phyloP scores from a whole-genome alignment of 2,888 invertebrate genomes.

The Harpagoxenus sublaevis region DNA sequence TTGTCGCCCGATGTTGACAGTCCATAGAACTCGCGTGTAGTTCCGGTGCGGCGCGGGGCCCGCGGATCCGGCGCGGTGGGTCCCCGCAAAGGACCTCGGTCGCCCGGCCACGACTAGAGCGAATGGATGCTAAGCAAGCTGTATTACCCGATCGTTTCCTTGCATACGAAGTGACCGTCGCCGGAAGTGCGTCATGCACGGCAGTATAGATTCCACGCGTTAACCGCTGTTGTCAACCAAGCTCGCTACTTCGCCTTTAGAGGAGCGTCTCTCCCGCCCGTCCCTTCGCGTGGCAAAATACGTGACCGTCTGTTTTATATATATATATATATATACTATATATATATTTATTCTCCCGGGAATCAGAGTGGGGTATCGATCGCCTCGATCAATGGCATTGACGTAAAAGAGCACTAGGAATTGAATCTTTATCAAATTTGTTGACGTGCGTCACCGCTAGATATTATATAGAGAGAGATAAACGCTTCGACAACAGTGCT shows the following conservation, averaged over 20 bases:
- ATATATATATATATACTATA: neutral
- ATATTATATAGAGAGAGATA: constrained; percentile 18
- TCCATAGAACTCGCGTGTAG: constrained; percentile 28
- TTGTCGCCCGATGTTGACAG: constrained; percentile 52
- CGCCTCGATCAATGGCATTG: constrained; percentile 13
- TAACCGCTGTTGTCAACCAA: constrained; percentile 62
- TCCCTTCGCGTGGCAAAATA: neutral
- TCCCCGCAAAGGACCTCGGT: constrained; percentile 71
- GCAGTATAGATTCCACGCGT: constrained; percentile 75
- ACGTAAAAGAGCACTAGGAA: constrained; percentile 35
- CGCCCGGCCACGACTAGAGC: constrained; percentile 76
- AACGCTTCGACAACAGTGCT: neutral
- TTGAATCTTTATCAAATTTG: constrained; percentile 50
- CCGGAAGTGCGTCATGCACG: constrained; percentile 85
- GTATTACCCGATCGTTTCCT: constrained; percentile 85
- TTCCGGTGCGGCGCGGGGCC: constrained; percentile 69
- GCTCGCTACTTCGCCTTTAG: constrained; percentile 43
- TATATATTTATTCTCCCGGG: constrained; percentile 9
- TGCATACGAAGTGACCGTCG: constrained; percentile 83
- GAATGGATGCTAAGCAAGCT: constrained; percentile 85
- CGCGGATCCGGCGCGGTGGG: constrained; percentile 76
- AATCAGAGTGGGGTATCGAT: neutral
- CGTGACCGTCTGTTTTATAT: neutral
- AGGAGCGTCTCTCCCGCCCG: constrained; percentile 20
- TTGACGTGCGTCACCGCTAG: constrained; percentile 33